Percentiles rank a stretch among this genome's conserved stretches.
Evolutionary conservation across 2,888 invertebrate genomes (phyloP).

Genomic region (Lasioglossum malachurum): DNA sequence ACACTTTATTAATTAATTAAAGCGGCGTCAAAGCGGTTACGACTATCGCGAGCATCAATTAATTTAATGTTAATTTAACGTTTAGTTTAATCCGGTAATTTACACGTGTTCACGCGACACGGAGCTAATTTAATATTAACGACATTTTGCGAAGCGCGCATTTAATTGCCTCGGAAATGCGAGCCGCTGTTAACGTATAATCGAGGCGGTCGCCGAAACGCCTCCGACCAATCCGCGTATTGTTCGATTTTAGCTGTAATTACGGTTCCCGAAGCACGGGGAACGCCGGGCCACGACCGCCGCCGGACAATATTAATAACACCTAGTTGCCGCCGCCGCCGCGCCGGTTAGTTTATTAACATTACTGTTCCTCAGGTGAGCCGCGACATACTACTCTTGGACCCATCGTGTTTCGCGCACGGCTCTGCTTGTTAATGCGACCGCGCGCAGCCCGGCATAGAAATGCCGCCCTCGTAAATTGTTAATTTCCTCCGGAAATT

Average conservation of each 20-base stretch:
- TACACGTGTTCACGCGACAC: slow-evolving; percentile 35
- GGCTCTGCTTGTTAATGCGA: slow-evolving; percentile 3
- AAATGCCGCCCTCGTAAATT: neutral
- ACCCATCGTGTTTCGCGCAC: neutral
- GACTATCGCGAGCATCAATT: slow-evolving; percentile 50
- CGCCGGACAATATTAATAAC: slow-evolving; percentile 41
- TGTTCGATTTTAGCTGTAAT: slow-evolving; percentile 60
- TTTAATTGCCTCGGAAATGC: slow-evolving; percentile 61
- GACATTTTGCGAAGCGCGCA: slow-evolving; percentile 50
- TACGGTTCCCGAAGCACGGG: slow-evolving; percentile 35
- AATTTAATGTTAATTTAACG: slow-evolving; percentile 55
- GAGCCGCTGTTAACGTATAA: slow-evolving; percentile 55
- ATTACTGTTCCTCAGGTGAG: slow-evolving; percentile 23
- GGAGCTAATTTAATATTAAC: slow-evolving; percentile 63
- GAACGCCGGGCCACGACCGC: slow-evolving; percentile 6
- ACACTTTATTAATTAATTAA: slow-evolving; percentile 43
- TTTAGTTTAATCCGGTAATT: slow-evolving; percentile 58
- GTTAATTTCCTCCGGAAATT: slow-evolving; percentile 25
- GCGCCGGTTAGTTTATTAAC: slow-evolving; percentile 47
- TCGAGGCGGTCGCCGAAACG: slow-evolving; percentile 41
- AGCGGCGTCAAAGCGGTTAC: slow-evolving; percentile 25
- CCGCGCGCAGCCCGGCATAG: neutral
- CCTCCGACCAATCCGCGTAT: slow-evolving; percentile 47
- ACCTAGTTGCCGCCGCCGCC: slow-evolving; percentile 15
- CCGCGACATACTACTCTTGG: slow-evolving; percentile 7